Base-by-base conservation (phyloP, 2,888 invertebrate species). In the Zhuqinia jingwanae region DNA sequence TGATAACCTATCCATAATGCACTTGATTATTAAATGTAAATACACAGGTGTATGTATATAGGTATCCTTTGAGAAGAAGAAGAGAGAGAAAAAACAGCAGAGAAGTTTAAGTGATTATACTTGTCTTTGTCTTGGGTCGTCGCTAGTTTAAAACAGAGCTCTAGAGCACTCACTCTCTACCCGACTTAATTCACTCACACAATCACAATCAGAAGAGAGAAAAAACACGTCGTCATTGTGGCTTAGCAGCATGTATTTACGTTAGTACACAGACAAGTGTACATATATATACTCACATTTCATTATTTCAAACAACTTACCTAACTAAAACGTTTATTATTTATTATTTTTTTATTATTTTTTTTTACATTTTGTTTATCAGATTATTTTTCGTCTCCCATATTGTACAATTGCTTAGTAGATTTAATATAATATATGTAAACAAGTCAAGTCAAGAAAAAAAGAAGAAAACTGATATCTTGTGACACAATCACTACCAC, bases 1-100 rank as follows among this genome's bases (percentile, higher is more conserved):
- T 47, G 83, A 83, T 83, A 83, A 83, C 83, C 83, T 77, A n/a
- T n/a, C n/a, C n/a, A n/a, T n/a, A 83, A 76, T 83, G 83, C 83
- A 83, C 83, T 83, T 76, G 76, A 76, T 65, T n/a, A n/a, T n/a
- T n/a, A n/a, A n/a, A n/a, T n/a, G n/a, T n/a, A n/a, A n/a, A n/a
- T n/a, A n/a, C n/a, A n/a, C n/a, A n/a, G n/a, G n/a, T n/a, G n/a
- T n/a, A n/a, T n/a, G n/a, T n/a, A n/a, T n/a, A n/a, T n/a, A n/a
- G n/a, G n/a, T n/a, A n/a, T n/a, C n/a, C n/a, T n/a, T n/a, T n/a
- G n/a, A n/a, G n/a, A n/a, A n/a, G n/a, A n/a, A n/a, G n/a, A n/a
- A n/a, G n/a, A n/a, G n/a, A n/a, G n/a, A n/a, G n/a, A n/a, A n/a
- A n/a, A n/a, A n/a, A n/a, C n/a, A n/a, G n/a, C n/a, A n/a, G n/a